These are phyloP conservation scores for Macheiramphus alcinus DNA, from an alignment of 2,113 vertebrate species.

Conservation along the genomic window DNA sequence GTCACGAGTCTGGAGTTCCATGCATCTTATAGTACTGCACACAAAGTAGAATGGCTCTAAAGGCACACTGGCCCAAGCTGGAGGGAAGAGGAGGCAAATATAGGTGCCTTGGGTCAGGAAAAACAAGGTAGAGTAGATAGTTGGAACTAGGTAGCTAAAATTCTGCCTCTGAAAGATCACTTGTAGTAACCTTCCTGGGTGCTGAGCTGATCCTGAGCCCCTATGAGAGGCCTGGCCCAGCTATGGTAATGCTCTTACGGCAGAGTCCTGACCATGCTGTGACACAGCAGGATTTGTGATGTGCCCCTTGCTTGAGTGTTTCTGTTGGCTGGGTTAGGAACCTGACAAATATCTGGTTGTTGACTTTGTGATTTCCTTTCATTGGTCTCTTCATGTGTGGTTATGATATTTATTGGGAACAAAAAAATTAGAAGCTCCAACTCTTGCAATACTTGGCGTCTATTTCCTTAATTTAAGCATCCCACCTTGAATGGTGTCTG, in stretches of 20 bases:
- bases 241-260: background rate
- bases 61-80: background rate
- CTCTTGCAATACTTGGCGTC: background rate
- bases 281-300: background rate
- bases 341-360: background rate
- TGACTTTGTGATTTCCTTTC: background rate
- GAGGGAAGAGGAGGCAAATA: background rate
- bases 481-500: background rate
- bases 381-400: background rate
- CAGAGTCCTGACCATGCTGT: rapidly evolving
- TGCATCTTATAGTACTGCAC: background rate
- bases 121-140: background rate
- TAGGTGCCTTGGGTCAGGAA: background rate
- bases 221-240: background rate
- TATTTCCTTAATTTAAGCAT: background rate
- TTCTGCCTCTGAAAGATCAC: background rate
- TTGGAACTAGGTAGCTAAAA: background rate
- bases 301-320: background rate
- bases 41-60: background rate
- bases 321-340: background rate
- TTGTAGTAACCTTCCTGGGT: background rate
- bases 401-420: background rate
- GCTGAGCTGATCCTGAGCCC: background rate
- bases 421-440: background rate
- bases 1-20: background rate